Base-by-base conservation (phyloP, 1,140 invertebrate species). In the Nomia melanderi region DNA sequence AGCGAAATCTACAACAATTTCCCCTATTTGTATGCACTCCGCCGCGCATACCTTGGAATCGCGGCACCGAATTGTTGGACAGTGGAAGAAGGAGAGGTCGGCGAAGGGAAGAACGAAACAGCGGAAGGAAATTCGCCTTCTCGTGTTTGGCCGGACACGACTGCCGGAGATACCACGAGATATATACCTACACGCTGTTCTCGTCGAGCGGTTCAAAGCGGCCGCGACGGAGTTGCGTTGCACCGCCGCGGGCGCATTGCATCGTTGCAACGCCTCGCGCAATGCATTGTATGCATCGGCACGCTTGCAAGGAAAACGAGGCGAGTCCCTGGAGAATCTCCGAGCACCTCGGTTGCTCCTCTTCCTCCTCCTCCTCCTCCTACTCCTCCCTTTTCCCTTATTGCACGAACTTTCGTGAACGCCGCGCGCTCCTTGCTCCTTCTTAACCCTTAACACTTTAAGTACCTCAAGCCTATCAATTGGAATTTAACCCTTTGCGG, bases 71-170 rank as follows among this genome's bases (percentile, higher is more conserved):
- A 44, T 56, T 39, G 73, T n/a, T 54, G 41, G 65, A 31, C 14
- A 31, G n/a, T n/a, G 27, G 17, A 27, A 14, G 2, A 36, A 67
- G 44, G 62, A 67, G 63, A 72, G 33, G 29, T 0, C 23, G 39
- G 14, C 7, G 41, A 25, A 8, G 39, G 20, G 39, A 29, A 27
- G 27, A 9, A 25, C 41, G 41, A 41, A 59, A 44, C 56, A 33
- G 53, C 69, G 86, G 84, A 87, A 87, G 86, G 82, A 87, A 87
- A 84, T 87, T 86, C 63, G 84, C 77, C 62, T 82, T 75, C 69
- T 78, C 69, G 72, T 44, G 53, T 69, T 81, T 79, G 77, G 27
- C 66, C 81, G 77, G 69, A 82, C 72, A 82, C 66, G 72, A 72
- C 71, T 64, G 77, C 65, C 47, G 53, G 64, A 87, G 73, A 85